Evolutionary conservation across 2,888 invertebrate species (phyloP).

Genomic region (Drosophila aldrichi): DNA sequence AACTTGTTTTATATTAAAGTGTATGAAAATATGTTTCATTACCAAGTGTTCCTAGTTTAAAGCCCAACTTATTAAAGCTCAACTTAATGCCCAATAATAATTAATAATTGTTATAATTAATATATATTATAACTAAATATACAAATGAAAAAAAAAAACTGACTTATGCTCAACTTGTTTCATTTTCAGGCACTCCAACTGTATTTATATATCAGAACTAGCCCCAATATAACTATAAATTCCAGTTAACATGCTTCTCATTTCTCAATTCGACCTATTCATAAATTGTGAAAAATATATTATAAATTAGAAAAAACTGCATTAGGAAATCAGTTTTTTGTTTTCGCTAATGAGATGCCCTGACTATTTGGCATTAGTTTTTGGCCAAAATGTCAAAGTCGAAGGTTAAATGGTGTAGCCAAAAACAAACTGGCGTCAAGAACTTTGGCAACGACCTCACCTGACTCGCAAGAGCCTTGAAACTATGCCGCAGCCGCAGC

Average conservation of each 20-base stretch:
- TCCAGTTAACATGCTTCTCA: neutral
- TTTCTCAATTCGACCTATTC: neutral
- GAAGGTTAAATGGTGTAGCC: conserved; percentile 58
- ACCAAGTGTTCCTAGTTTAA: neutral
- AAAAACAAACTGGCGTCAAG: conserved; percentile 12
- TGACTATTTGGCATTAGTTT: conserved; percentile 48
- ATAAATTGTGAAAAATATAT: neutral
- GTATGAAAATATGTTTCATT: neutral
- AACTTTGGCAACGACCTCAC: conserved; percentile 63
- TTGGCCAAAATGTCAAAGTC: conserved; percentile 33
- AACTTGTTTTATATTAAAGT: neutral
- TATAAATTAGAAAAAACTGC: conserved; percentile 5
- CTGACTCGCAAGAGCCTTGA: conserved; percentile 68
- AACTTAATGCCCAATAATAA: neutral
- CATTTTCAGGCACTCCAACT: neutral
- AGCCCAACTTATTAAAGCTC: neutral
- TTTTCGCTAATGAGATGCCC: conserved; percentile 21
- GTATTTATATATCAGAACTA: neutral
- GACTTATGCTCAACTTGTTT: neutral
- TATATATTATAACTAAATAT: too few species aligned
- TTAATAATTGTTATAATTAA: too few species aligned
- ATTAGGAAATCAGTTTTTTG: conserved; percentile 4
- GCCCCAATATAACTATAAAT: neutral
- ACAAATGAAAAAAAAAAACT: too few species aligned
- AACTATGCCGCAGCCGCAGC: conserved; percentile 40